These are phyloP conservation scores for Pavo muticus DNA, from an alignment of 2,113 vertebrate genomes.

Conservation along the genomic window DNA sequence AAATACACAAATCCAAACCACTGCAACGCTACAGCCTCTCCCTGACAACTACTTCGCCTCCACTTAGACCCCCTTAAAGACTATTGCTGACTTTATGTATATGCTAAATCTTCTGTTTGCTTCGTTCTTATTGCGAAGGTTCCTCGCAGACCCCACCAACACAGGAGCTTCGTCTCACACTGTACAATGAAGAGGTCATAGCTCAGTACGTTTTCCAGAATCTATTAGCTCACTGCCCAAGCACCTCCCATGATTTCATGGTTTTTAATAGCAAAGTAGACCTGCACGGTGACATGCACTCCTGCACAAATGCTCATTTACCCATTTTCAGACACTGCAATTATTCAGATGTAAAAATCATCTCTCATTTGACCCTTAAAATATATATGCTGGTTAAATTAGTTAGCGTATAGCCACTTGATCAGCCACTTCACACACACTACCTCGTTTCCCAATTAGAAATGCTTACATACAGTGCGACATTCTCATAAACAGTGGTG, in stretches of 20 bases:
- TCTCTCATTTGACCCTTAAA: background rate
- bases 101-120: background rate
- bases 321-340: background rate
- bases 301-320: background rate
- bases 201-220: constrained; percentile 3
- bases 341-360: background rate
- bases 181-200: background rate
- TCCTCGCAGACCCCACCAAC: background rate
- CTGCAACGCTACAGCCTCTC: background rate
- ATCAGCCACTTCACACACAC: constrained; percentile 61
- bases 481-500: constrained; percentile 83
- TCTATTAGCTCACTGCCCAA: constrained; percentile 6
- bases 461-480: constrained; percentile 82
- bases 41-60: background rate
- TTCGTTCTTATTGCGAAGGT: background rate
- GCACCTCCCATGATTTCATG: background rate
- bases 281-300: background rate
- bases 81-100: background rate
- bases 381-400: constrained; percentile 29
- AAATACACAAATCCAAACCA: too few species aligned
- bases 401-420: constrained; percentile 46
- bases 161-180: background rate
- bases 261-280: constrained; percentile 13
- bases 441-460: constrained; percentile 55
- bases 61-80: background rate